Percentiles rank a stretch among this genome's conserved stretches.
Conservation (phyloP, 1,140 invertebrate species). For the Orchesella cincta region DNA sequence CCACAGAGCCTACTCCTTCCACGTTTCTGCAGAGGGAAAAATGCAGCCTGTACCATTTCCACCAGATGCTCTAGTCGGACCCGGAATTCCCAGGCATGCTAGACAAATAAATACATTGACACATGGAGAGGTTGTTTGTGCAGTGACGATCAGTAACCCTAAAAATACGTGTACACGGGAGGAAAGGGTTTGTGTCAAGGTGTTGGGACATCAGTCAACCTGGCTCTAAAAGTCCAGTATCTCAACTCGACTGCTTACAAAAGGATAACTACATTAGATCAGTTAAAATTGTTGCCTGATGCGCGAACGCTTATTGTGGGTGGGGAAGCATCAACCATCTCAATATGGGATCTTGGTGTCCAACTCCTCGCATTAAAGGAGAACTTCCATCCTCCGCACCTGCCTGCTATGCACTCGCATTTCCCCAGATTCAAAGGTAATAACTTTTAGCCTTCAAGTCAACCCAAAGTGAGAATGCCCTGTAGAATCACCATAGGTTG, state of each 20-base stretch:
- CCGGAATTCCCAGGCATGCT: conserved; percentile 69
- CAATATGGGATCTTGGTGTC: conserved; percentile 85
- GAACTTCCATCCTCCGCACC: conserved; percentile 69
- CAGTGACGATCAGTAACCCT: conserved; percentile 80
- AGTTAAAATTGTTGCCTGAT: conserved; percentile 87
- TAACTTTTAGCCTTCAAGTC: not conserved
- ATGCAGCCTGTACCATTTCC: conserved; percentile 80
- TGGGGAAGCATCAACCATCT: conserved; percentile 84
- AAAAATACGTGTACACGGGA: conserved; percentile 82
- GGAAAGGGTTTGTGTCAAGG: conserved; percentile 90
- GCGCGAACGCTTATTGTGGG: conserved; percentile 87
- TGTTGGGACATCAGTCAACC: conserved; percentile 77
- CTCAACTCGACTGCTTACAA: conserved; percentile 80
- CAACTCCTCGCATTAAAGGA: conserved; percentile 60
- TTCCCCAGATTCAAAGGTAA: conserved; percentile 82
- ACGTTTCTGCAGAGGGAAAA: conserved; percentile 69
- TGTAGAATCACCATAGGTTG: not conserved
- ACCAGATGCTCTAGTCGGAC: conserved; percentile 66
- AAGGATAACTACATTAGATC: conserved; percentile 88
- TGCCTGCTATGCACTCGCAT: conserved; percentile 85
- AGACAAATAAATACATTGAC: conserved; percentile 74
- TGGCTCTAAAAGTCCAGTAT: conserved; percentile 71
- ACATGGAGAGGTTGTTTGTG: conserved; percentile 85
- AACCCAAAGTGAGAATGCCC: not conserved
- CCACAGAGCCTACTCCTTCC: conserved; percentile 73